Percentiles rank a stretch among this genome's conserved stretches.
These are phyloP conservation scores for Gobio occitaniae DNA, from an alignment of 2,797 vertebrate genomes.

Conservation along the genomic window DNA sequence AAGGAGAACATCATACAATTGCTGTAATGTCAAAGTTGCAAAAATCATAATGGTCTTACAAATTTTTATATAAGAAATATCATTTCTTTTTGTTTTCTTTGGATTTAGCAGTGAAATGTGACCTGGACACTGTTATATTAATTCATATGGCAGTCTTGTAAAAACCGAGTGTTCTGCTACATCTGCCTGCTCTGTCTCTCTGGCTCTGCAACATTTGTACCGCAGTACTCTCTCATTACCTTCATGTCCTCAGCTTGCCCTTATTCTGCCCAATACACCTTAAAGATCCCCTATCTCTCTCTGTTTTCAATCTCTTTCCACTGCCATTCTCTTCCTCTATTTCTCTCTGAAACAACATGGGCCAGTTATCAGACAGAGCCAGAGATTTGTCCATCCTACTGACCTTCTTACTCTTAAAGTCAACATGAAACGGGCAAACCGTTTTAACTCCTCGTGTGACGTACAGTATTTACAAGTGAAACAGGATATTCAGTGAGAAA, in stretches of 20 bases:
- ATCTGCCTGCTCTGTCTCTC: conserved; percentile 13
- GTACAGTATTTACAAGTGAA: background rate
- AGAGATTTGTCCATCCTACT: background rate
- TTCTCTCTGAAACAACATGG: background rate
- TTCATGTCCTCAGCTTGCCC: background rate
- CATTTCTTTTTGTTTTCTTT: background rate
- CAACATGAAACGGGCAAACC: background rate
- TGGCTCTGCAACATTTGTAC: conserved; percentile 9
- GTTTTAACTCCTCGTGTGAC: background rate
- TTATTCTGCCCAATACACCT: background rate
- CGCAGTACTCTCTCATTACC: conserved; percentile 4
- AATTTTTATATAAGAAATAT: too few species aligned
- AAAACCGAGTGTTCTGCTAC: background rate
- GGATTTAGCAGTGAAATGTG: background rate
- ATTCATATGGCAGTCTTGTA: background rate
- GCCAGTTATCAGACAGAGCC: background rate
- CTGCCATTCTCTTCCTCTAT: conserved; percentile 42
- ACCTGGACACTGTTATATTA: background rate
- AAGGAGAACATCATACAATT: background rate
- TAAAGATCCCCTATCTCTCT: background rate
- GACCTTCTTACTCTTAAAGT: conserved; percentile 35
- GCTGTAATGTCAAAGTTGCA: background rate
- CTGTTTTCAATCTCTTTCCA: conserved; percentile 7
- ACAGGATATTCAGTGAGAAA: background rate
- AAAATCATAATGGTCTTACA: background rate